Evolutionary conservation across 2,113 vertebrate genomes (phyloP), one percentile per base, ranked within the genome.

Genomic region (Solea senegalensis): DNA sequence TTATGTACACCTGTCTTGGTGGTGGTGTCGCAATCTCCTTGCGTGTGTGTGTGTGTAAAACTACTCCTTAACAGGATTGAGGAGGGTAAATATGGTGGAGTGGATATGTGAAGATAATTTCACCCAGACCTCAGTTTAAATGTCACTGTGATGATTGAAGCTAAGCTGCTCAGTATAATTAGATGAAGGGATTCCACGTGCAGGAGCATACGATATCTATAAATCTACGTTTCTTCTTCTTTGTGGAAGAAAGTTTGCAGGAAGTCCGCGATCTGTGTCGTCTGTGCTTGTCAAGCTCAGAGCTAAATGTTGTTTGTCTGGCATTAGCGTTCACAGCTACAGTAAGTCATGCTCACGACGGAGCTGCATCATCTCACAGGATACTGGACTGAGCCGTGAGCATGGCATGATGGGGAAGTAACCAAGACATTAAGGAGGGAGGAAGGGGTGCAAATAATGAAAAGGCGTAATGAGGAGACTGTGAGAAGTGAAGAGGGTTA

Each of bases 401-500:
- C 70, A 67, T 53, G 28, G 69, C 60, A 16, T 7, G 70, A 65
- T 34, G 66, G 59, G 46, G 60, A 63, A 71, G 73, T 56, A 61
- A 67, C 75, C 40, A 49, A 76, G 76, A 74, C 70, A 65, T 81
- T 53, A 55, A 70, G 21, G 63, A 70, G 72, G 65, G 78, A 67
- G 65, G 63, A 69, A 57, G 34, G n/a, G 69, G 46, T 14, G 67
- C 65, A 77, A 65, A 78, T 81, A 84, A 89, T 78, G 69, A 84
- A 85, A 85, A 76, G 76, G 69, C 76, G 78, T 84, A 72, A 88
- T 86, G 82, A 87, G 65, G 82, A 88, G 71, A 86, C 74, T 80
- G 85, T 78, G 71, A 81, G 79, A 69, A 81, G 73, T 86, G 83
- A 78, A 87, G 83, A 79, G 84, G 83, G 79, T 81, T 71, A 83